Conservation (phyloP, 1,140 invertebrate species). For the Cyclargus thomasi region DNA sequence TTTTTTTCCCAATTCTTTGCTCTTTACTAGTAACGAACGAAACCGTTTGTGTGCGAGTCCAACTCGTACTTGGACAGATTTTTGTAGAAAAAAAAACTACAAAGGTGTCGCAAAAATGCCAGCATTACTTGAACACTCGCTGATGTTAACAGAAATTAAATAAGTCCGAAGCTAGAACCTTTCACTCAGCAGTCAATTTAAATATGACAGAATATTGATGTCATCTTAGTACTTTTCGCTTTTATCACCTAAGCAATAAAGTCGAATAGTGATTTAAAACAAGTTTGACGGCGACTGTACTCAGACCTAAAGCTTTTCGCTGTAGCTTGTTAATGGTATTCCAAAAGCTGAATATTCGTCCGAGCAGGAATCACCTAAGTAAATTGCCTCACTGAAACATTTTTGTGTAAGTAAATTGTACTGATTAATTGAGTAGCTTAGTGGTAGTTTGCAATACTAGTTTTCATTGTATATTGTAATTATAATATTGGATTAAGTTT, state of each 20-base stretch:
- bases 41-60: no score
- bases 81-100: no score
- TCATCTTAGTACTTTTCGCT: no score
- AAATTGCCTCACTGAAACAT: constrained; percentile 14
- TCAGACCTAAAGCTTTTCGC: constrained; percentile 20
- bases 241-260: no score
- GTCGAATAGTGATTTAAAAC: no score
- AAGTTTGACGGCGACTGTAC: no score
- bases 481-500: no score
- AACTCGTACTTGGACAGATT: no score
- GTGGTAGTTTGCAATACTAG: neutral
- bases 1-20: no score
- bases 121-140: neutral
- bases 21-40: no score
- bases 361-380: constrained; percentile 16
- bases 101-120: no score
- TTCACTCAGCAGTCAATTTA: neutral
- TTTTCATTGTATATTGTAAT: neutral
- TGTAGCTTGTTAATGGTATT: constrained; percentile 23
- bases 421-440: neutral
- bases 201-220: neutral
- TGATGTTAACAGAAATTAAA: neutral
- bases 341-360: constrained; percentile 18
- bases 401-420: constrained; percentile 1
- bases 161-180: neutral